Base-by-base conservation (phyloP, 2,113 vertebrate genomes). In the Lepus americanus region DNA sequence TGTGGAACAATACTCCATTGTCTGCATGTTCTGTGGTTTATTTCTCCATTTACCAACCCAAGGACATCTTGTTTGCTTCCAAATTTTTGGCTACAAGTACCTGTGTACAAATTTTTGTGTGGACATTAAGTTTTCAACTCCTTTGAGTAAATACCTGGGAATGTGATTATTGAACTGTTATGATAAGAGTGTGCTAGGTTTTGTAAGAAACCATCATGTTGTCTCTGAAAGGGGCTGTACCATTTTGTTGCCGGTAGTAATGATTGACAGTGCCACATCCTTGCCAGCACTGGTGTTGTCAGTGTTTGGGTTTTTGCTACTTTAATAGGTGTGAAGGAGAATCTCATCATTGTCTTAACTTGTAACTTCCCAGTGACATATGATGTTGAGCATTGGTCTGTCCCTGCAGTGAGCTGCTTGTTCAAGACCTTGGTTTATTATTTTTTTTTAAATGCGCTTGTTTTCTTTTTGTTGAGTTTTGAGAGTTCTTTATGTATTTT, bases 381-480 rank as follows among this genome's bases (percentile, higher is more conserved):
- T 83, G 63, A 70, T 70, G 6, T 14, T 49, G 31, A 88, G 4
- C 44, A 73, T 59, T 29, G 59, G 69, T 27, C 31, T 36, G 6
- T 76, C 8, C 61, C 27, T 70, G 33, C 25, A 3, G 44, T 74
- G 74, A 55, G 9, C 3, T 33, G 10, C 74, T 61, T 85, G 25
- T 72, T 59, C 67, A 89, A 72, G 25, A 59, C 33, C 59, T 91
- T 69, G 49, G 17, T 16, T 39, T 10, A 25, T 53, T 55, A 29
- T 39, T 39, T 81, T 92, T 67, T 63, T 0, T 4, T 39, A 69
- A 67, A 67, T 39, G n/a, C 0, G 14, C 51, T 19, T 90, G 23
- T 36, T 91, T 77, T 79, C 25, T 53, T 83, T n/a, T 82, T 74
- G 8, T 61, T 87, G 61, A 94, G 25, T 80, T 87, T 93, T 85